Base-by-base conservation (phyloP, 2,797 vertebrate genomes). In the Sebastes variabilis region DNA sequence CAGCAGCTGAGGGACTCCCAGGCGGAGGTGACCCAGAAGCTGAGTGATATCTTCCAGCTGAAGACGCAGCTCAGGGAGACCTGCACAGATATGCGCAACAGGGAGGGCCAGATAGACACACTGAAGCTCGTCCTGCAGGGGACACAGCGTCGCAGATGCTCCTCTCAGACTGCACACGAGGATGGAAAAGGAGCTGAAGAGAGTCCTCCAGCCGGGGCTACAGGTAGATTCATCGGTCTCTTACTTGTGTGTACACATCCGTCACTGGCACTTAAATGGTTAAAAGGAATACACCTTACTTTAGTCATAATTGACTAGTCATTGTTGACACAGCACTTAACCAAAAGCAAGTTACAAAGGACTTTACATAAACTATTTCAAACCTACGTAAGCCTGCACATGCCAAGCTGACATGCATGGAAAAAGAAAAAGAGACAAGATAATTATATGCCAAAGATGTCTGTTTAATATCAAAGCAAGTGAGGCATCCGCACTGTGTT, bases 1-100 rank as follows among this genome's bases (percentile, higher is more conserved):
- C 98, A 99, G 93, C 98, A 99, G 95, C 94, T 99, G 49, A 95
- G 97, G 69, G 98, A 98, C 87, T 97, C 97, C 49, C 98, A 99
- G 94, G 96, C 98, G 0, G 99, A 99, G 92, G 96, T 98, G 94
- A 96, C 97, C 8, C 97, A 97, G 91, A 99, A 99, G 89, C 95
- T 99, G 87, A 96, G 97, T 0, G 98, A 99, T 94, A 96, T 99
- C 85, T 98, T 99, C 94, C 97, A 95, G 90, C 94, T 99, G 86
- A 99, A 99, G 96, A 98, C 97, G 0, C 97, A 99, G 91, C 96
- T 99, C 69, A 94, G 97, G 49, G 97, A 98, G 88, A 95, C 95
- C 6, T 96, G 96, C 29, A 95, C 93, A 0, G 96, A 98, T 75
- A 93, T 98, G 22, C 96, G 95, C 72, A 95, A 95, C 87, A 96